Conservation (phyloP, 2,113 vertebrate species). For the Gymnocephalus cernua region DNA sequence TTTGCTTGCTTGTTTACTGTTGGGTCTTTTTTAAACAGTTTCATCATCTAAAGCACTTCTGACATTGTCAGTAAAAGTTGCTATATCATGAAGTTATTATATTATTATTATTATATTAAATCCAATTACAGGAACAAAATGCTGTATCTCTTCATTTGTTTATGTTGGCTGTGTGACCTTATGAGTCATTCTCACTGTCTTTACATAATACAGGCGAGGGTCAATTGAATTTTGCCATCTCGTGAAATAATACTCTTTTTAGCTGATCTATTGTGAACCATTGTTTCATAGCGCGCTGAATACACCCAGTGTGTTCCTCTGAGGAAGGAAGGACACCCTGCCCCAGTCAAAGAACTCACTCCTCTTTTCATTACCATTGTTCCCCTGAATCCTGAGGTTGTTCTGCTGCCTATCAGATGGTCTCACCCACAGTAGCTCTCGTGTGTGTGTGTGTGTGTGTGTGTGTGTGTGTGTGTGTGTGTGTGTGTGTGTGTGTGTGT, state of each 20-base stretch:
- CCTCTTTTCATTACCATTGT: constrained; percentile 78
- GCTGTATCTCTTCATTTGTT: constrained; percentile 10
- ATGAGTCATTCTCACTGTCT: constrained; percentile 41
- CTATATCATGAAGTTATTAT: too few relatives aligned
- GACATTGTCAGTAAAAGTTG: too few relatives aligned
- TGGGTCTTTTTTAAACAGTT: too few relatives aligned
- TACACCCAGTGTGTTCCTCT: constrained; percentile 81
- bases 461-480: constrained; percentile 1
- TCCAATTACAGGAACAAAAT: neutral
- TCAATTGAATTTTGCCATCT: constrained; percentile 71
- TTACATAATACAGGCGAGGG: constrained; percentile 43
- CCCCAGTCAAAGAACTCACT: constrained; percentile 74
- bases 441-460: constrained; percentile 11
- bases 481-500: too few relatives aligned
- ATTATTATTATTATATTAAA: too few relatives aligned
- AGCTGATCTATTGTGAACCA: constrained; percentile 71
- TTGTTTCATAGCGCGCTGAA: constrained; percentile 65
- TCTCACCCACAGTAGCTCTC: constrained; percentile 45
- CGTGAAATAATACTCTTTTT: constrained; percentile 67
- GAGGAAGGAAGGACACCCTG: constrained; percentile 84
- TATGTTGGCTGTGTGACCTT: constrained; percentile 27
- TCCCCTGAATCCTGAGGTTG: constrained; percentile 55
- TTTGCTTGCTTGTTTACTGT: too few relatives aligned
- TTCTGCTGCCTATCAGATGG: constrained; percentile 63
- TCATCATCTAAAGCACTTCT: too few relatives aligned